These are phyloP conservation scores for Hypocryptadius cinnamomeus DNA, from an alignment of 2,113 vertebrate genomes.

Conservation along the genomic window DNA sequence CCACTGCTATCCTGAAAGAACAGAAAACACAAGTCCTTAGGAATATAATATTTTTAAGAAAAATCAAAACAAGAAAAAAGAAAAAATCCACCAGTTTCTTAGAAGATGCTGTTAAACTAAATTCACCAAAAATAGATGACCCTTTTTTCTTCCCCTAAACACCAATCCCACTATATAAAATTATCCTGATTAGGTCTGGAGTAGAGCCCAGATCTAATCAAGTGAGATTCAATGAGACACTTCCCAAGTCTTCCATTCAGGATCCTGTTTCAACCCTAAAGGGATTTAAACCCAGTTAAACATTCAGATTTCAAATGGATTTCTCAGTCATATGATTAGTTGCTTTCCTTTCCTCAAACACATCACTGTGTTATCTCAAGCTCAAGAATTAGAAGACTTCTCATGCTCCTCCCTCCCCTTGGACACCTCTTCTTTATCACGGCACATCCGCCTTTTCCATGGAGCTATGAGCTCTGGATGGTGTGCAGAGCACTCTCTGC, in stretches of 20 bases:
- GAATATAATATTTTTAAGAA: neutral
- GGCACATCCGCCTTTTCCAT: neutral
- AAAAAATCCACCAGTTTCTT: neutral
- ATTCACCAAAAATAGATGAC: neutral
- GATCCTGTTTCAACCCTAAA: neutral
- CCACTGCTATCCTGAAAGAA: slow-evolving; percentile 89
- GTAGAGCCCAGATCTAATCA: slow-evolving; percentile 8
- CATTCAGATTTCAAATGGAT: neutral
- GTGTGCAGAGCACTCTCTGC: neutral
- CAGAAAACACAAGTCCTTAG: slow-evolving; percentile 24
- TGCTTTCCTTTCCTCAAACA: neutral
- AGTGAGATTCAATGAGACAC: neutral
- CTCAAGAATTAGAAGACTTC: neutral
- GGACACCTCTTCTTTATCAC: neutral
- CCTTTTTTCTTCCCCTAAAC: neutral
- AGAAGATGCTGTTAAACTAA: neutral
- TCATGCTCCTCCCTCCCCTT: neutral
- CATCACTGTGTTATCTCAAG: neutral
- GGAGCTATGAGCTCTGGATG: neutral
- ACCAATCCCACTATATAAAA: neutral
- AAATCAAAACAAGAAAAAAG: neutral
- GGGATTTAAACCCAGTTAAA: neutral
- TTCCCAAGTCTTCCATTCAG: neutral
- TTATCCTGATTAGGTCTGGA: slow-evolving; percentile 16
- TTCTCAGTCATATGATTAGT: neutral